Conservation (phyloP, 2,797 vertebrate genomes). For the Tangara arthus region DNA sequence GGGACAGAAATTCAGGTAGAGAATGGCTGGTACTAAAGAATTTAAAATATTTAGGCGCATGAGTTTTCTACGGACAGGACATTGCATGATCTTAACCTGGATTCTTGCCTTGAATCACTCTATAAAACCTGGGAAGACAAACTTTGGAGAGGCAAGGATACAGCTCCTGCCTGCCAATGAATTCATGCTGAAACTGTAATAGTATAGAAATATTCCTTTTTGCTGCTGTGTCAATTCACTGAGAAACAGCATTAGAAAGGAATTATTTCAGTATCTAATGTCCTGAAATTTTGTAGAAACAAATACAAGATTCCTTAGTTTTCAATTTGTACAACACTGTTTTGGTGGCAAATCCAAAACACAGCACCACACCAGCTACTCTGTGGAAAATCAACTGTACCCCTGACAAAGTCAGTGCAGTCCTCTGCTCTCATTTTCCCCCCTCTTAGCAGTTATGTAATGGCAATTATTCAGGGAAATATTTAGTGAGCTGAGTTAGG, state of each 20-base stretch:
- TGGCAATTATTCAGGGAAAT: not conserved
- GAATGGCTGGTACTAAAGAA: not conserved
- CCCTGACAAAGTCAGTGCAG: not conserved
- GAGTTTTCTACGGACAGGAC: not conserved
- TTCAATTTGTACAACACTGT: not conserved
- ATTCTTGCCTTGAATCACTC: not conserved
- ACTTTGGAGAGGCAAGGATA: not conserved
- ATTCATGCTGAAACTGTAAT: not conserved
- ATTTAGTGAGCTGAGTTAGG: not conserved
- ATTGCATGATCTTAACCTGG: not conserved
- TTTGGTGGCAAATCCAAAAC: not conserved
- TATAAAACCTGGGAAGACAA: not conserved
- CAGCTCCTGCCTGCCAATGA: not conserved
- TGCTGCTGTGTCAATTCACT: not conserved
- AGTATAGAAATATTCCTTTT: not conserved
- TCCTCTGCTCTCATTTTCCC: not conserved
- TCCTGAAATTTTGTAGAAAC: not conserved
- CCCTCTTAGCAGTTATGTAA: accelerated
- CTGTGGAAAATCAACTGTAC: not conserved
- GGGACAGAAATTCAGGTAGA: not conserved
- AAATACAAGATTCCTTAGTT: not conserved
- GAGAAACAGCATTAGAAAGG: not conserved
- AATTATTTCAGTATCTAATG: not conserved
- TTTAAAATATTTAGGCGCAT: not conserved
- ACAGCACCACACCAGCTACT: not conserved